Conservation (phyloP, 2,888 invertebrate species). For the Callosobruchus maculatus region DNA sequence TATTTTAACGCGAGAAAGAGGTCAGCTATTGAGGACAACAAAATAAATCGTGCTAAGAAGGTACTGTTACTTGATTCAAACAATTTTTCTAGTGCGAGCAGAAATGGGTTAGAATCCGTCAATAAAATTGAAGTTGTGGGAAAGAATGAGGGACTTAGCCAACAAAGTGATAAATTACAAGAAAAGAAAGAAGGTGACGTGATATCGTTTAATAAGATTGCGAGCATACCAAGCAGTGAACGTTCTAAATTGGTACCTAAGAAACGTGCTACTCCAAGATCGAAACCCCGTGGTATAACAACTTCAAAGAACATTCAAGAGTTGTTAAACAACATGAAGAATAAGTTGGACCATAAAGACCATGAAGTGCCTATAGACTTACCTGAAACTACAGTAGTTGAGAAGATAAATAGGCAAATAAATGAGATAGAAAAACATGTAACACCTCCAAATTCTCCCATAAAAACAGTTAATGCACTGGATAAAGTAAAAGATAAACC, state of each 20-base stretch:
- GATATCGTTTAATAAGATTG: constrained; percentile 19
- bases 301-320: constrained; percentile 38
- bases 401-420: constrained; percentile 3
- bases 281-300: constrained; percentile 21
- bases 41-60: constrained; percentile 52
- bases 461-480: constrained; percentile 44
- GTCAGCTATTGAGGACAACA: constrained; percentile 64
- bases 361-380: not conserved
- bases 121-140: constrained; percentile 15
- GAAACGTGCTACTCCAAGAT: constrained; percentile 14
- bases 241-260: not conserved
- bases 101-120: constrained; percentile 20
- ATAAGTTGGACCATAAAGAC: constrained; percentile 3
- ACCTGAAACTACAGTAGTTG: constrained; percentile 2
- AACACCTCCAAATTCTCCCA: constrained; percentile 38
- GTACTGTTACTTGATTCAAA: constrained; percentile 45
- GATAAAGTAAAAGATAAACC: constrained; percentile 52
- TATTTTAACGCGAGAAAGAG: constrained; percentile 77
- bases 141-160: constrained; percentile 11
- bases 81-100: constrained; percentile 12
- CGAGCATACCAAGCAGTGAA: constrained; percentile 10
- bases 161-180: constrained; percentile 21
- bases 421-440: constrained; percentile 21
- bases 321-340: constrained; percentile 32
- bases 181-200: constrained; percentile 23